Evolutionary conservation across 2,113 vertebrate genomes (phyloP).

Genomic region (Sterrhoptilus dennistouni): DNA sequence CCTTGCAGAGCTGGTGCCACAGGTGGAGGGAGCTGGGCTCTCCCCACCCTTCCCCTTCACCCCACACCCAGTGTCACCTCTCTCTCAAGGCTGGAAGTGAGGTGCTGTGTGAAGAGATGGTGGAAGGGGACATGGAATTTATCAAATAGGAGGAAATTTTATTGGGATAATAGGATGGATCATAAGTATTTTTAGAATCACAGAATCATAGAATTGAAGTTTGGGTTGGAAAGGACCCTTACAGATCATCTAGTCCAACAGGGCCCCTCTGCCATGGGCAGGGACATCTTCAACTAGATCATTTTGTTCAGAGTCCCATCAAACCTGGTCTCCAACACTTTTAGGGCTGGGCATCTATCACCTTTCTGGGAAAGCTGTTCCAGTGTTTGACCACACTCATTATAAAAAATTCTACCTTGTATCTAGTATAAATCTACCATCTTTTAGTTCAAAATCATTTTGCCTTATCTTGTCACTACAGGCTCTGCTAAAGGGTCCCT

Average conservation of each 20-base stretch:
- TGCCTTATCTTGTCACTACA: neutral
- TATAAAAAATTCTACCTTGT: neutral
- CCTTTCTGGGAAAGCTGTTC: neutral
- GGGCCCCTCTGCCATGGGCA: neutral
- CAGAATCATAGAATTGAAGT: neutral
- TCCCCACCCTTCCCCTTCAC: neutral
- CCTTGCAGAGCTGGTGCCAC: neutral
- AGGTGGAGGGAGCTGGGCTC: neutral
- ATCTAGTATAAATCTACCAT: neutral
- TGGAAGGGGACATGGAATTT: too few species aligned
- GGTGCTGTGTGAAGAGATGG: neutral
- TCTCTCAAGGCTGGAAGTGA: neutral
- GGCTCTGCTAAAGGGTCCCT: neutral
- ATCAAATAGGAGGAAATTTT: too few species aligned
- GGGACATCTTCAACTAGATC: neutral
- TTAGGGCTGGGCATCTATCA: neutral
- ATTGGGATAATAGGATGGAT: too few species aligned
- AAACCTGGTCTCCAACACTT: neutral
- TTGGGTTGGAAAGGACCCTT: neutral
- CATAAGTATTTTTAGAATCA: neutral
- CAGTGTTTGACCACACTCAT: fast-evolving
- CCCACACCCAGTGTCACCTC: neutral
- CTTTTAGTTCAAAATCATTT: neutral
- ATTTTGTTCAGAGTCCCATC: neutral
- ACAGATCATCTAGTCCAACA: fast-evolving